Evolutionary conservation across 2,888 invertebrate genomes (phyloP).

Genomic region (Sminthurides aquaticus): DNA sequence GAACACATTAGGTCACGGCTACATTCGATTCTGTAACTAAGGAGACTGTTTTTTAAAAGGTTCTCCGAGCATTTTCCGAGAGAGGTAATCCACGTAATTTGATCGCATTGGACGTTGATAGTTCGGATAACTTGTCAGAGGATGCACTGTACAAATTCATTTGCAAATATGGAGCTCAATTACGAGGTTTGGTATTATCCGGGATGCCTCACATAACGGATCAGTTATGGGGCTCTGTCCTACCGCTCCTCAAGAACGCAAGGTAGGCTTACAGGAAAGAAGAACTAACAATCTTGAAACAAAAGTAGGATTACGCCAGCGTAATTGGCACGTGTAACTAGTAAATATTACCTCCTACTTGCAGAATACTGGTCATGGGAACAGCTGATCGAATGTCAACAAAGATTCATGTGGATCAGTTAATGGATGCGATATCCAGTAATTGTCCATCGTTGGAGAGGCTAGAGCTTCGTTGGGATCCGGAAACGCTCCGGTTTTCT

Average conservation of each 20-base stretch:
- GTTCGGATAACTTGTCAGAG: constrained; percentile 91
- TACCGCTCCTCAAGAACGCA: constrained; percentile 83
- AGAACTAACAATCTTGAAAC: too few relatives aligned
- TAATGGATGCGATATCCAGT: constrained; percentile 94
- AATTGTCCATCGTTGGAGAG: constrained; percentile 82
- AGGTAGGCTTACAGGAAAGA: too few relatives aligned
- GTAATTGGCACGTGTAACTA: too few relatives aligned
- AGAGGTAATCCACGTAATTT: constrained; percentile 66
- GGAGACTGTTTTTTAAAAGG: constrained; percentile 46
- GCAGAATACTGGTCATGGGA: constrained; percentile 91
- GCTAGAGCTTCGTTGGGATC: constrained; percentile 95
- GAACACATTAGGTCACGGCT: too few relatives aligned
- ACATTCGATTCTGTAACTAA: background rate
- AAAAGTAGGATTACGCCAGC: too few relatives aligned
- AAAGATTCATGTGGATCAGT: constrained; percentile 93
- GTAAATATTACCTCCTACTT: too few relatives aligned
- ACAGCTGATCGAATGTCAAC: constrained; percentile 92
- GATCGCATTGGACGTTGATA: constrained; percentile 83
- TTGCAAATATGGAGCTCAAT: constrained; percentile 76
- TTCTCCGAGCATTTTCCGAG: constrained; percentile 85
- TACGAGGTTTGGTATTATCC: constrained; percentile 78
- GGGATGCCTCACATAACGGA: constrained; percentile 98
- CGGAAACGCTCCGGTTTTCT: constrained; percentile 93
- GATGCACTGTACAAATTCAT: constrained; percentile 87
- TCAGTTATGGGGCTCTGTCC: constrained; percentile 91